These are phyloP conservation scores for Limanda limanda DNA, from an alignment of 2,113 vertebrate species.

Conservation along the genomic window DNA sequence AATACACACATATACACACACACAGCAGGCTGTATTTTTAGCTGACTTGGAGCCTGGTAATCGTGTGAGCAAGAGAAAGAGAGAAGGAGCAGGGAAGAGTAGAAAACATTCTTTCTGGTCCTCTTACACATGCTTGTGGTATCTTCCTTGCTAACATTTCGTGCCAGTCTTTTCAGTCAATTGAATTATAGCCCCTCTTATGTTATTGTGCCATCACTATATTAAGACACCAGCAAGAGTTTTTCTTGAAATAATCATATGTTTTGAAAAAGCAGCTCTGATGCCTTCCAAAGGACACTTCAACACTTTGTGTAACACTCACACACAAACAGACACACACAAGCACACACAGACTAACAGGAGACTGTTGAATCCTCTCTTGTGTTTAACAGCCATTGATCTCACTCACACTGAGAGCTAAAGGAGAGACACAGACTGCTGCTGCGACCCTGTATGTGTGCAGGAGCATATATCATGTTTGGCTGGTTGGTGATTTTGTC, in stretches of 20 bases:
- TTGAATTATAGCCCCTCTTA: no score
- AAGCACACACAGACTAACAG: background rate
- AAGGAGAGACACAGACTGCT: constrained; percentile 50
- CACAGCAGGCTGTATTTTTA: constrained; percentile 47
- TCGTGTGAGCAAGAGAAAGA: constrained; percentile 9
- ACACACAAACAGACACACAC: no score
- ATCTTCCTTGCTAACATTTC: no score
- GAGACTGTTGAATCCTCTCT: constrained; percentile 30
- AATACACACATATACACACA: background rate
- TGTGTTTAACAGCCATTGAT: constrained; percentile 53
- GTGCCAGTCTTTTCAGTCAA: no score
- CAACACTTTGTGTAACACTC: constrained; percentile 5
- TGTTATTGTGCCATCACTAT: background rate
- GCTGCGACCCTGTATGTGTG: constrained; percentile 19
- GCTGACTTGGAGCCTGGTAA: constrained; percentile 32
- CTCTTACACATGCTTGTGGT: background rate
- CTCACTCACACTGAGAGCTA: constrained; percentile 47
- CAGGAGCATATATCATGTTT: constrained; percentile 11
- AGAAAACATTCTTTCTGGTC: constrained; percentile 11
- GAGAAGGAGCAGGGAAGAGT: constrained; percentile 21
- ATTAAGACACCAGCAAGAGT: background rate
- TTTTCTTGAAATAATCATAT: background rate
- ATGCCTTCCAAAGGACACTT: background rate
- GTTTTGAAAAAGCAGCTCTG: background rate
- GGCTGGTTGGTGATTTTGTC: background rate